phyloP scores from a whole-genome alignment of 2,797 vertebrate species.

The Eleutherodactylus coqui region DNA sequence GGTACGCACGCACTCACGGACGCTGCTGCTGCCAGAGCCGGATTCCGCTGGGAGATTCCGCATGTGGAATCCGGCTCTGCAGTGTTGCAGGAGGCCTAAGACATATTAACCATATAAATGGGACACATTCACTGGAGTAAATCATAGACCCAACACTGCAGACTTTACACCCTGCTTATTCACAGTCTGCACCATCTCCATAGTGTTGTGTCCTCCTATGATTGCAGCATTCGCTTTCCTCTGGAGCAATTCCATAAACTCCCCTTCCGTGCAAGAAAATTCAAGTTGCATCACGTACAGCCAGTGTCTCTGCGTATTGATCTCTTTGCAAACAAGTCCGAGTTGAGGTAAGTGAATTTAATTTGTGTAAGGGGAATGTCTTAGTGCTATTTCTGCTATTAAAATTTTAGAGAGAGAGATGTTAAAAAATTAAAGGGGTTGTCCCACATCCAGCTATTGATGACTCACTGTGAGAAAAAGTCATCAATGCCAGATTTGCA shows the following conservation, averaged over 20 bases:
- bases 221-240: slow-evolving; percentile 79
- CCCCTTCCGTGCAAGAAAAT: slow-evolving; percentile 84
- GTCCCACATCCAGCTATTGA: too few relatives aligned
- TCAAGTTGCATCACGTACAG: slow-evolving; percentile 79
- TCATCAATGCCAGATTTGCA: too few relatives aligned
- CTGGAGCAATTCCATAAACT: slow-evolving; percentile 80
- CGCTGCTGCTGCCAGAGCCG: too few relatives aligned
- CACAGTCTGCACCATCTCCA: too few relatives aligned
- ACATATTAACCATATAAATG: not conserved
- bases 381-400: not conserved
- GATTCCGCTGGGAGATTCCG: too few relatives aligned
- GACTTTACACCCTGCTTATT: not conserved
- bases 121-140: not conserved
- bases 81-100: too few relatives aligned
- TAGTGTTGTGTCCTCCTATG: not conserved
- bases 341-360: slow-evolving; percentile 80
- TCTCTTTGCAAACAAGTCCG: slow-evolving; percentile 74
- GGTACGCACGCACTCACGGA: too few relatives aligned
- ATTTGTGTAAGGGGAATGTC: not conserved
- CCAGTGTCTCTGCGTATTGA: slow-evolving; percentile 82
- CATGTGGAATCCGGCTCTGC: too few relatives aligned
- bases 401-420: too few relatives aligned
- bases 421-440: too few relatives aligned
- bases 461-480: too few relatives aligned
- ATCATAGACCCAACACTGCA: not conserved